phyloP scores from a whole-genome alignment of 2,888 invertebrate genomes.

The Xylocampa areola region DNA sequence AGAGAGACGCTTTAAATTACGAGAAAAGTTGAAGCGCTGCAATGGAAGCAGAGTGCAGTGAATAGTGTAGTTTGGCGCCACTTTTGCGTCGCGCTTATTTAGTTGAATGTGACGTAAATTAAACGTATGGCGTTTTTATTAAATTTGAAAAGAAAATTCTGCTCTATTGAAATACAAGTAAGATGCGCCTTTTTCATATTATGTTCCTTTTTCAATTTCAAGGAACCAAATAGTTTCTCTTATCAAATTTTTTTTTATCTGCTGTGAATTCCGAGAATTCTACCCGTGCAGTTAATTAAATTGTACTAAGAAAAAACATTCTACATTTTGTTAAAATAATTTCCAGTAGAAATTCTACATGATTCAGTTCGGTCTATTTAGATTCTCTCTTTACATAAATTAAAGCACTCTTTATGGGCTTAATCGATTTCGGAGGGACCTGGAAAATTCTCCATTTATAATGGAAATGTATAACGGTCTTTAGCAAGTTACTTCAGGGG shows the following conservation, averaged over 20 bases:
- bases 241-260: background rate
- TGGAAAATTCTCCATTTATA: no score
- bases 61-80: constrained; percentile 46
- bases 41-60: constrained; percentile 27
- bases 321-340: no score
- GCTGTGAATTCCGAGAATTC: no score
- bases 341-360: no score
- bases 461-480: no score
- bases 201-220: constrained; percentile 4
- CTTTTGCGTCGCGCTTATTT: constrained; percentile 34
- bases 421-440: no score
- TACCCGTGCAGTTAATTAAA: no score
- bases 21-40: constrained; percentile 50
- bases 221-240: background rate
- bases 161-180: constrained; percentile 17
- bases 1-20: constrained; percentile 47
- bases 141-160: constrained; percentile 25
- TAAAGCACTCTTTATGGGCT: background rate
- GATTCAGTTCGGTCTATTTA: background rate
- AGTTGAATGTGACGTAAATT: constrained; percentile 49
- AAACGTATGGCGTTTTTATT: constrained; percentile 12
- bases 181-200: background rate
- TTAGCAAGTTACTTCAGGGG: no score
- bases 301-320: no score
- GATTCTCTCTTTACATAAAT: background rate